Conservation (phyloP, 2,888 invertebrate genomes). For the Pemphredon lugubris region DNA sequence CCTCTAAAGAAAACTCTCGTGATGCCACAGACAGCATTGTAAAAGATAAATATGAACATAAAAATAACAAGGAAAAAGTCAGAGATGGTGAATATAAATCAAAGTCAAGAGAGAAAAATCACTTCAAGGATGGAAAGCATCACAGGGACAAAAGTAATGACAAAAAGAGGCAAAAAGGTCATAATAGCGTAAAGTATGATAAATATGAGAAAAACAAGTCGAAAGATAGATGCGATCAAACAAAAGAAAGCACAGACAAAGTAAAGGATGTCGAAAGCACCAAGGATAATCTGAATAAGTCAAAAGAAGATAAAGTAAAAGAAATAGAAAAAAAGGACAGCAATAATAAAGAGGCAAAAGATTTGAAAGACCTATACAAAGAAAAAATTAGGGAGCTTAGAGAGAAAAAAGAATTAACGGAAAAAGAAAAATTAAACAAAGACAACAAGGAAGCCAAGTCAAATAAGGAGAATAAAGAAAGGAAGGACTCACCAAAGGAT, state of each 20-base stretch:
- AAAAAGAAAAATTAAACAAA: constrained; percentile 77
- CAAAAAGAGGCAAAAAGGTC: constrained; percentile 63
- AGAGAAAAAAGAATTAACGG: constrained; percentile 79
- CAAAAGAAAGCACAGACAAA: constrained; percentile 58
- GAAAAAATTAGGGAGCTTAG: constrained; percentile 79
- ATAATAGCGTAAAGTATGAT: constrained; percentile 63
- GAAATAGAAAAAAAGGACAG: constrained; percentile 71
- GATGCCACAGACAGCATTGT: constrained; percentile 68
- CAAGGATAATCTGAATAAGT: constrained; percentile 57
- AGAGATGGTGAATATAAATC: constrained; percentile 65
- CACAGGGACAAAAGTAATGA: constrained; percentile 65
- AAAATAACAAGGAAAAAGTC: constrained; percentile 70
- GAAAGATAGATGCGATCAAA: constrained; percentile 59
- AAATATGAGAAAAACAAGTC: constrained; percentile 66
- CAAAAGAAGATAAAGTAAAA: constrained; percentile 67
- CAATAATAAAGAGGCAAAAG: constrained; percentile 71
- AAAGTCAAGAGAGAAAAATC: constrained; percentile 64
- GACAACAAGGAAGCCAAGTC: constrained; percentile 70
- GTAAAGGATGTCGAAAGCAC: constrained; percentile 61
- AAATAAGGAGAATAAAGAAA: constrained; percentile 73
- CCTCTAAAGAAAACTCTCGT: constrained; percentile 74
- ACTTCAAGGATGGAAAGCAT: constrained; percentile 62
- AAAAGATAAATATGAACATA: constrained; percentile 71
- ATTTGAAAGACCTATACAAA: constrained; percentile 79
- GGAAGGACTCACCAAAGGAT: constrained; percentile 70